Evolutionary conservation across 2,888 invertebrate species (phyloP), one percentile per base, ranked within the genome.

Genomic region (Hecatera dysodea): DNA sequence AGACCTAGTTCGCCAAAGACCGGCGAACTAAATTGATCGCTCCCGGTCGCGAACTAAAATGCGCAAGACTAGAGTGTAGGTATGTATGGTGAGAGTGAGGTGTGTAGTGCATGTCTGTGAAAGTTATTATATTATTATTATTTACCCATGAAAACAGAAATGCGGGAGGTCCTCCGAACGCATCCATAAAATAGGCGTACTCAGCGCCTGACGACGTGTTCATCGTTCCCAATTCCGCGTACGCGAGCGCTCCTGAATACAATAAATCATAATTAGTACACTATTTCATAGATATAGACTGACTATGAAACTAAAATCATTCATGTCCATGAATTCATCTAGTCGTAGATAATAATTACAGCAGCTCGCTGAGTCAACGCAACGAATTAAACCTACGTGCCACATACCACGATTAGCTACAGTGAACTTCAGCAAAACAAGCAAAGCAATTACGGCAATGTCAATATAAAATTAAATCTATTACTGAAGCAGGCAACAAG

Each of bases 151-250:
- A 98, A 96, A 98, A 99, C 82, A 99, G 96, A 95, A 99, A 99
- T 86, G 98, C 99, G 81, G 98, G 98, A 76, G 98, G 97, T 87
- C 98, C 98, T 83, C 99, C 99, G 93, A 98, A 99, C 72, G 99
- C 99, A 93, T 98, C 98, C 98, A 98, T 98, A 95, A 99, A 98
- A 95, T 99, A 99, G 84, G 98, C 98, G 96, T 99, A 99, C 94
- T 99, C 99, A 80, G 98, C 99, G 82, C 99, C 99, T 81, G 98
- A 98, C 87, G 98, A 98, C 88, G 99, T 98, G 94, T 99, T 99
- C 98, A 99, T 98, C 83, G 99, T 99, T 90, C 99, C 99, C 92
- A 99, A 95, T 96, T 99, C 99, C 88, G 99, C 99, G 93, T 99
- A 99, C 85, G 98, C 97, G 90, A 99, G 97, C 90, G 99, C 99